phyloP scores from a whole-genome alignment of 2,113 vertebrate species.

The Scomber japonicus region DNA sequence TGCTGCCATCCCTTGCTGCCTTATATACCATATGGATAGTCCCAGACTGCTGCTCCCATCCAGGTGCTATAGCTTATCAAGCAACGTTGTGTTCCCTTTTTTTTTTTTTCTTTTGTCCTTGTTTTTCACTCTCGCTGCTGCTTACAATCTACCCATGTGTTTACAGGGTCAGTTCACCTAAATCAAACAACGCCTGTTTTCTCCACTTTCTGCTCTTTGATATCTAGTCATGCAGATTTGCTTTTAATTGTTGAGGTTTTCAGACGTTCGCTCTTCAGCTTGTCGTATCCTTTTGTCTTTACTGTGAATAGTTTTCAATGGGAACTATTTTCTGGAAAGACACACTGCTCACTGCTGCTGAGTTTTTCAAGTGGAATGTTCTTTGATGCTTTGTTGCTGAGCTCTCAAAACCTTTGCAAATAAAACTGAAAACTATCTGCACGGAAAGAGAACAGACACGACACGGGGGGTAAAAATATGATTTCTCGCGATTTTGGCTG shows the following conservation, averaged over 20 bases:
- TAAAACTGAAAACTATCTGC: not conserved
- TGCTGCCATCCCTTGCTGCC: not conserved
- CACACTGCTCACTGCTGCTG: not conserved
- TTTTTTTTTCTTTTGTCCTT: not conserved
- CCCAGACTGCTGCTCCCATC: not conserved
- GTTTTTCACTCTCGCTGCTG: not conserved
- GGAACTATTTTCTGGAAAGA: not conserved
- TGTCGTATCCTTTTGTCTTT: no score
- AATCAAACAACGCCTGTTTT: not conserved
- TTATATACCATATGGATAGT: slow-evolving; percentile 17
- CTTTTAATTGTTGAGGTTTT: not conserved
- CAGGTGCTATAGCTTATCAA: slow-evolving; percentile 24
- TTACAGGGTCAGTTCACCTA: not conserved
- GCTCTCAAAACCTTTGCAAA: no score
- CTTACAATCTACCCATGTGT: not conserved
- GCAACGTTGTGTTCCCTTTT: not conserved
- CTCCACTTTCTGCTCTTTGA: not conserved
- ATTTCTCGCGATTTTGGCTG: slow-evolving; percentile 19
- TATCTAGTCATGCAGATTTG: not conserved
- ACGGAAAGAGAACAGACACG: not conserved
- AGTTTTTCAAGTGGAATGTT: not conserved
- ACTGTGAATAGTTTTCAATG: no score
- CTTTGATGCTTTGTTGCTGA: not conserved
- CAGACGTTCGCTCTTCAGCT: no score
- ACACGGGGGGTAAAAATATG: not conserved